phyloP scores from a whole-genome alignment of 2,113 vertebrate genomes.

The Alaudala cheleensis region DNA sequence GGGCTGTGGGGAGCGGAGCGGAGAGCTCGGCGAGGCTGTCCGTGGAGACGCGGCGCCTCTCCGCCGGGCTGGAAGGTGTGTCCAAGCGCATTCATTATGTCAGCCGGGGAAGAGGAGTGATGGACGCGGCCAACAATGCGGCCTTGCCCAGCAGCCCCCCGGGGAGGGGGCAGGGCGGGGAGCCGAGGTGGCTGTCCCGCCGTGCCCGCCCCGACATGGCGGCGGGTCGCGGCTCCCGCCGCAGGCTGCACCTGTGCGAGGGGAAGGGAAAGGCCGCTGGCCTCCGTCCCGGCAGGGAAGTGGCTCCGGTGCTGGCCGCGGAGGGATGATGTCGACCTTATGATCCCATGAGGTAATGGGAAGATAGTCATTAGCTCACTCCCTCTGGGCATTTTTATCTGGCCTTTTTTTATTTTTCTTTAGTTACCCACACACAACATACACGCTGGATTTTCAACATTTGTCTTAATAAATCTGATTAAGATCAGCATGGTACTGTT shows the following conservation, averaged over 20 bases:
- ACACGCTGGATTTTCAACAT: not conserved
- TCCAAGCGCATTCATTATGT: slow-evolving; percentile 88
- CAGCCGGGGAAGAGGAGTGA: slow-evolving; percentile 85
- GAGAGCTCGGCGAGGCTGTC: not conserved
- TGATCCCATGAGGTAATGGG: slow-evolving; percentile 65
- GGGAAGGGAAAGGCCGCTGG: not conserved
- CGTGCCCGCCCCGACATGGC: not conserved
- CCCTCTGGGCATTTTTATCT: slow-evolving; percentile 38
- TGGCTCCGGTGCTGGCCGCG: not conserved
- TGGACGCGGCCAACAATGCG: slow-evolving; percentile 87
- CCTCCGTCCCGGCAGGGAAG: not conserved
- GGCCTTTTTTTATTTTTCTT: not conserved
- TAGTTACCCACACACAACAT: not conserved
- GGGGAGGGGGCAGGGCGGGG: slow-evolving; percentile 44
- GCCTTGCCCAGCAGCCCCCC: slow-evolving; percentile 62
- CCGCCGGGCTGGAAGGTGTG: slow-evolving; percentile 87
- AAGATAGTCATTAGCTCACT: slow-evolving; percentile 53
- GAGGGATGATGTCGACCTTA: slow-evolving; percentile 27
- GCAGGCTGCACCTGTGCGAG: not conserved
- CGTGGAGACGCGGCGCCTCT: not conserved
- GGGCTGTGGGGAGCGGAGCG: slow-evolving; percentile 48
- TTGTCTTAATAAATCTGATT: slow-evolving; percentile 49
- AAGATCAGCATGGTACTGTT: not conserved
- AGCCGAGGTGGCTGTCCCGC: slow-evolving; percentile 1
- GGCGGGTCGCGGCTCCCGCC: not conserved